phyloP scores from a whole-genome alignment of 2,888 invertebrate species.

The Drosophila conformis region DNA sequence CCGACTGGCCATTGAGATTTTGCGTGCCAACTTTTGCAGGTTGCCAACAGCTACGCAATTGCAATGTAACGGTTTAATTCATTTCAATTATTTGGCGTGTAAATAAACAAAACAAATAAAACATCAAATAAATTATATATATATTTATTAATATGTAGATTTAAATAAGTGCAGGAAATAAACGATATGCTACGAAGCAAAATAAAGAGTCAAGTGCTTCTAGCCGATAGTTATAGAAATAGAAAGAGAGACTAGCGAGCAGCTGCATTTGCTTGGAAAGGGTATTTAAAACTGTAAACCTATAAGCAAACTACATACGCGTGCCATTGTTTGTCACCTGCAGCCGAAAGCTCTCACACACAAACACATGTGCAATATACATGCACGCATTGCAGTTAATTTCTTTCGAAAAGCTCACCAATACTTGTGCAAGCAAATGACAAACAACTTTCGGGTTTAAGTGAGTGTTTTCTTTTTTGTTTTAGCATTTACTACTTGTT shows the following conservation, averaged over 20 bases:
- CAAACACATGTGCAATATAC: constrained; percentile 6
- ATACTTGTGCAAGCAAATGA: constrained; percentile 15
- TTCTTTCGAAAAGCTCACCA: constrained; percentile 23
- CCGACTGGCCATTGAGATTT: constrained; percentile 82
- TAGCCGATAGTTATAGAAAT: background rate
- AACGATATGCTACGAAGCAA: constrained; percentile 23
- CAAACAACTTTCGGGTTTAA: constrained; percentile 16
- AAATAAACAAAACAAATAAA: constrained; percentile 74
- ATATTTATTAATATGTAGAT: constrained; percentile 21
- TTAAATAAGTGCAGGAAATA: constrained; percentile 50
- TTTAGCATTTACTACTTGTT: constrained; percentile 58
- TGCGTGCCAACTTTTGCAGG: constrained; percentile 86
- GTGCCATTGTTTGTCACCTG: constrained; percentile 27
- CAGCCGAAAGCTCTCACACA: constrained; percentile 33
- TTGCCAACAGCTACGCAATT: constrained; percentile 86
- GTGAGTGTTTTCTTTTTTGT: constrained; percentile 16
- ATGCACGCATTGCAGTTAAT: constrained; percentile 11
- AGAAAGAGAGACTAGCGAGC: constrained; percentile 11
- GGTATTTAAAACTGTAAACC: constrained; percentile 25
- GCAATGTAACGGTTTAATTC: constrained; percentile 40
- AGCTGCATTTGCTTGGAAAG: constrained; percentile 23
- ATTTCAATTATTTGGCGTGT: constrained; percentile 71
- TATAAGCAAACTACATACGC: constrained; percentile 44
- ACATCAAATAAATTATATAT: constrained; percentile 71
- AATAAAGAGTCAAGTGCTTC: constrained; percentile 30